These are phyloP conservation scores for Seriola rivoliana DNA, from an alignment of 2,113 vertebrate species.

Conservation along the genomic window DNA sequence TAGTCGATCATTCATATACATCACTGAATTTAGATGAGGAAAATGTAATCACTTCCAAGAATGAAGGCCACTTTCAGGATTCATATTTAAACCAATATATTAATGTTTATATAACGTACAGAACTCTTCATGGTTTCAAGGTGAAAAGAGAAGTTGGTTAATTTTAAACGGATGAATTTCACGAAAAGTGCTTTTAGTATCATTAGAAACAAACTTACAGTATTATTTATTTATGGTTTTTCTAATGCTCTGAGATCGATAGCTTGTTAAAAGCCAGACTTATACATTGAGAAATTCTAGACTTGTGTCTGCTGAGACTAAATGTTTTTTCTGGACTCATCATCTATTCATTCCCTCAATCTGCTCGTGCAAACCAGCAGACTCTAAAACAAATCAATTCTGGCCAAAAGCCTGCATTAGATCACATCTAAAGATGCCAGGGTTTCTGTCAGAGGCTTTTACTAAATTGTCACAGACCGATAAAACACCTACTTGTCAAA, in stretches of 20 bases:
- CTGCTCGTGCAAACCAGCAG: background rate
- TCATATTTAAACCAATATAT: slow-evolving; percentile 16
- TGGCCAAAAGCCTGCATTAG: slow-evolving; percentile 2
- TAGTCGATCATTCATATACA: slow-evolving; percentile 8
- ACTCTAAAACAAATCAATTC: slow-evolving; percentile 28
- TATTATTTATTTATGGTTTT: background rate
- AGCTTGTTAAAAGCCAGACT: background rate
- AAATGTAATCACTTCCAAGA: slow-evolving; percentile 14
- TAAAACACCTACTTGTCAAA: slow-evolving; percentile 34
- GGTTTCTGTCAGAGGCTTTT: slow-evolving; percentile 27
- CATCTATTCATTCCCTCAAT: background rate
- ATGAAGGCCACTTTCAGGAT: background rate
- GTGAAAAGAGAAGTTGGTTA: background rate
- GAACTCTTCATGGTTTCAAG: background rate
- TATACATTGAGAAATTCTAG: background rate
- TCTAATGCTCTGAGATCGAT: background rate
- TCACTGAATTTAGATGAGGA: slow-evolving; percentile 7
- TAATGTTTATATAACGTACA: slow-evolving; percentile 16
- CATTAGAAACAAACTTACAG: background rate
- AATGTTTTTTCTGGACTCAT: slow-evolving; percentile 4
- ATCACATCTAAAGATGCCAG: background rate
- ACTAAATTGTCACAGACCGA: slow-evolving; percentile 7
- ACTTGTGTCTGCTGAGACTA: background rate
- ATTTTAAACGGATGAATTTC: background rate
- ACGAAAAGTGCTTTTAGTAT: background rate